Evolutionary conservation across 2,113 vertebrate species (phyloP), one percentile per base, ranked within the genome.

Genomic region (Morone chrysops): DNA sequence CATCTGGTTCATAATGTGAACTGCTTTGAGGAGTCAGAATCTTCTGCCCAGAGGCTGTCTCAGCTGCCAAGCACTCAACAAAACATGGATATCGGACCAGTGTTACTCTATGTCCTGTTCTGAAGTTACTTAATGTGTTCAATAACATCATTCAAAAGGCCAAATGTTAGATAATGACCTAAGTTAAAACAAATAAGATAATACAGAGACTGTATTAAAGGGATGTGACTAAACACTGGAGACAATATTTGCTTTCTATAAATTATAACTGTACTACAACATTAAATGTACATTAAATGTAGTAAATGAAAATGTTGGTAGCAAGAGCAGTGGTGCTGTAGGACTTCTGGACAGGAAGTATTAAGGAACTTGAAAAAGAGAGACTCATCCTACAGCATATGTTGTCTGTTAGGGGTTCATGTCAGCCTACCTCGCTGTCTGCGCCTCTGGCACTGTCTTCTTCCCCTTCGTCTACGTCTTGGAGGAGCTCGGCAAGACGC

Each of bases 401-500:
- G 89, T 87, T 93, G 78, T 75, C 70, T 78, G 77, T 92, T 91
- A 88, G 45, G 71, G 13, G 63, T 75, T 70, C 57, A 84, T 90
- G 88, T 88, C 84, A 80, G 77, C 83, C 85, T 91, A 94, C 93
- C 94, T 92, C 68, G 31, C 62, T 70, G 79, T 80, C 84, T 69
- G 80, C 43, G 16, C 80, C 88, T 74, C 78, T 87, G 87, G 87
- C 41, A 79, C 90, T 62, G 92, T 96, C 96, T 89, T 96, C 94
- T 91, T 92, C 90, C 86, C 86, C 89, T 50, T 96, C 83, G 41
- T 97, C 95, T 70, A 92, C 86, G 75, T 96, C 96, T 89, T 84
- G 94, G 78, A 99, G 81, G 51, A 99, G 96, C 70, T 97, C 95
- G 5, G 65, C 89, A 92, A 99, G 92, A 57, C 96, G 96, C 82